These are phyloP conservation scores for Drosophila maculinotata DNA, from an alignment of 2,888 invertebrate genomes.

Conservation along the genomic window DNA sequence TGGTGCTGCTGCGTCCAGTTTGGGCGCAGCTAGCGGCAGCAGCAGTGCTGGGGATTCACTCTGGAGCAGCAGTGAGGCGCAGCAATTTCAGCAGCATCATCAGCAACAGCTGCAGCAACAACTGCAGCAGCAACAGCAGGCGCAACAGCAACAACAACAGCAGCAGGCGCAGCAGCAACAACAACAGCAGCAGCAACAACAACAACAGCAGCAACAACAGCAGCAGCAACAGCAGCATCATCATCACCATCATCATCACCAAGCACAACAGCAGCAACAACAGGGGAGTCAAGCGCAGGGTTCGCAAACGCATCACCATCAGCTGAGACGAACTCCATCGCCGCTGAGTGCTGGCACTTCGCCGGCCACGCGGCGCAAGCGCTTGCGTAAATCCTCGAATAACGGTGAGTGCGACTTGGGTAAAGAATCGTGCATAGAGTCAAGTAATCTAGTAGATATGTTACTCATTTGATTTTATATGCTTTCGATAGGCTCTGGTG, in stretches of 20 bases:
- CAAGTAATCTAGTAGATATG: not conserved
- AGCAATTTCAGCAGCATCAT: conserved; percentile 87
- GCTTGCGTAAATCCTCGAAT: conserved; percentile 88
- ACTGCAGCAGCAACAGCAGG: conserved; percentile 86
- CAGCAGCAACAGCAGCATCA: conserved; percentile 70
- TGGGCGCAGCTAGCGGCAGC: conserved; percentile 73
- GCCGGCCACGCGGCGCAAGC: conserved; percentile 87
- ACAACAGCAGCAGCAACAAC: conserved; percentile 86
- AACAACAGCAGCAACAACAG: conserved; percentile 75
- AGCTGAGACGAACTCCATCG: conserved; percentile 85
- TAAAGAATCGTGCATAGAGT: conserved; percentile 61
- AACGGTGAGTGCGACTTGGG: conserved; percentile 85
- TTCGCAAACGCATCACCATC: conserved; percentile 87
- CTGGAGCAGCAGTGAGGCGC: conserved; percentile 86
- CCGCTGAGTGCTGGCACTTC: conserved; percentile 87
- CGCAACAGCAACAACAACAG: conserved; percentile 87
- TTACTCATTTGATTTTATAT: conserved; percentile 3
- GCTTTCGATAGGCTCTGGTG: conserved; percentile 85
- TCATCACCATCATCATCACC: conserved; percentile 76
- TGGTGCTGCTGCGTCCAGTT: conserved; percentile 66
- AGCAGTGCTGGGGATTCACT: conserved; percentile 86
- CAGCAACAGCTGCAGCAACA: conserved; percentile 87
- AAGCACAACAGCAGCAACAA: conserved; percentile 86
- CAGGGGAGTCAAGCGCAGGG: conserved; percentile 87
- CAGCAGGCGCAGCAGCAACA: conserved; percentile 86